Evolutionary conservation across 2,113 vertebrate genomes (phyloP).

Genomic region (Camarhynchus parvulus): DNA sequence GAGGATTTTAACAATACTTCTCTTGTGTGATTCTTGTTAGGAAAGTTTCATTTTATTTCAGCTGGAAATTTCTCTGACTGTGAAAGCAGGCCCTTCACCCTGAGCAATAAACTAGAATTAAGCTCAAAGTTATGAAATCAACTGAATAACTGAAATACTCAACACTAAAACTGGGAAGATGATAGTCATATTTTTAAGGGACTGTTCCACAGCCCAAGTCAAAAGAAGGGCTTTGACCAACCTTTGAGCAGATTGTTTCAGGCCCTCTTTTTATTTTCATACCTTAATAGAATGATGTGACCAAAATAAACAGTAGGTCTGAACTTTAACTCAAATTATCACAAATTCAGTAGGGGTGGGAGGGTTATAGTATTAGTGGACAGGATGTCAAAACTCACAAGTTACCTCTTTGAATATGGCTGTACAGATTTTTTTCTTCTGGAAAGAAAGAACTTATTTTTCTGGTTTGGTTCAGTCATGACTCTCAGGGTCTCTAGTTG

Average conservation of each 20-base stretch:
- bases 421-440: neutral
- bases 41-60: neutral
- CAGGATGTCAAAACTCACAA: neutral
- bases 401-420: neutral
- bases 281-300: neutral
- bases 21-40: neutral
- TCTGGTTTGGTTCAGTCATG: neutral
- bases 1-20: constrained; percentile 14
- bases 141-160: neutral
- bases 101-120: neutral
- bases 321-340: neutral
- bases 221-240: neutral
- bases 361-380: neutral
- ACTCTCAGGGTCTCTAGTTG: too few relatives aligned
- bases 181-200: neutral
- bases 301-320: neutral
- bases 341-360: neutral
- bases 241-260: neutral
- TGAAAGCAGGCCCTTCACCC: neutral
- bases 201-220: neutral
- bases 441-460: neutral
- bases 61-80: neutral
- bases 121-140: neutral
- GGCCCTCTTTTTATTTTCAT: neutral
- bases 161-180: neutral